Base-by-base conservation (phyloP, 2,113 vertebrate species). In the Pseudorasbora parva region DNA sequence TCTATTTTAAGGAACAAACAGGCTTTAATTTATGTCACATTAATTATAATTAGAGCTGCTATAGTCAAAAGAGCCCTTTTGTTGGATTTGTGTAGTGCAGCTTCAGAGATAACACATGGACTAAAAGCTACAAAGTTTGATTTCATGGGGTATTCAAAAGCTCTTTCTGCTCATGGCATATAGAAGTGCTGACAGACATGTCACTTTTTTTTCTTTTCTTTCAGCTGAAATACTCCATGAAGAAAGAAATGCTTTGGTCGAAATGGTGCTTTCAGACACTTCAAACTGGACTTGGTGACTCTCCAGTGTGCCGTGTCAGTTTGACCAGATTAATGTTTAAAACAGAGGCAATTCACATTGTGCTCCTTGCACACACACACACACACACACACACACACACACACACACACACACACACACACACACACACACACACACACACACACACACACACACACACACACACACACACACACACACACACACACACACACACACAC, bases 291-390 rank as follows among this genome's bases (percentile, higher is more conserved):
- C 25, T 17, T 62, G 41, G 49, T 60, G 41, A 23, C 77, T 79
- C 77, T 79, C 77, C 25, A 3, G 12, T 57, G 74, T 77, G 30
- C 30, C 6, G 8, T 1, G 4, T 74, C 45, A 77, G 21, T 77
- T 64, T 45, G 59, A 49, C 19, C 76, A 78, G 57, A 47, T 47
- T 64, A 79, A 79, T 79, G 59, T 37, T 30, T 47, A 62, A 62
- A 62, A 79, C 77, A 79, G 33, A 78, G 8, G 57, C 64, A 10
- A 30, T 62, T 76, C 51, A 37, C 17, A 27, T 47, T 64, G 59
- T 79, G 17, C 25, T 57, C 14, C 49, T 37, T 9, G 21, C 37
- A 23, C 68, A 45, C 37, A 74, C 47, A 54, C n/a, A 76, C 37
- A 43, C 59, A 71, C 37, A 71, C 3, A 73, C 30, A 23, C 9